Percentiles rank a stretch among this genome's conserved stretches.
Evolutionary conservation across 2,888 invertebrate genomes (phyloP).

Genomic region (Drosophila birchii): DNA sequence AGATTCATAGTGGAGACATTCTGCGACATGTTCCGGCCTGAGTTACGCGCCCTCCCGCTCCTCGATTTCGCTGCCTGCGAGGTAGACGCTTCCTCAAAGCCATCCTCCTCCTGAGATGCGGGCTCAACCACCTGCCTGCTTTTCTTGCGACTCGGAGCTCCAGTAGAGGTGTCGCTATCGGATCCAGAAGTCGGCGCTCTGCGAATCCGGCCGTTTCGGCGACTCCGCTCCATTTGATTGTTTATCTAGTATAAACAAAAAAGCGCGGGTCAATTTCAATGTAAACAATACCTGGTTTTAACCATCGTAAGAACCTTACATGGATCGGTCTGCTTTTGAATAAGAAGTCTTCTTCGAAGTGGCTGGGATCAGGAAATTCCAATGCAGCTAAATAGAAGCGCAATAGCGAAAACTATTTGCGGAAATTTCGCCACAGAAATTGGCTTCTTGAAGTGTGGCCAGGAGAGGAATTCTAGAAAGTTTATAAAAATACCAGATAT

Average conservation of each 20-base stretch:
- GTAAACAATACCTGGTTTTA: not conserved
- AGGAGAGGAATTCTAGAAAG: not conserved
- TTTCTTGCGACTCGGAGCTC: constrained; percentile 7
- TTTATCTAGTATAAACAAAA: constrained; percentile 2
- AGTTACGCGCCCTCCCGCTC: not conserved
- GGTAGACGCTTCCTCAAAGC: not conserved
- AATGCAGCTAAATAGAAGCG: not conserved
- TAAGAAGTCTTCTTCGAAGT: no score
- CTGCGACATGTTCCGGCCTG: not conserved
- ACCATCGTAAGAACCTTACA: not conserved
- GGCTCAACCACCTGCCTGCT: not conserved
- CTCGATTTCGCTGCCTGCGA: not conserved
- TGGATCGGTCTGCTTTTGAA: not conserved
- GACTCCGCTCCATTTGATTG: constrained; percentile 22
- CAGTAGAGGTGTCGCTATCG: constrained; percentile 12
- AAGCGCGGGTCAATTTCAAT: constrained; percentile 24
- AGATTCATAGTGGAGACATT: not conserved
- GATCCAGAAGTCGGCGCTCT: constrained; percentile 14
- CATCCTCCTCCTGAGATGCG: not conserved
- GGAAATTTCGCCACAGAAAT: constrained; percentile 5
- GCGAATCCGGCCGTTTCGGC: constrained; percentile 10
- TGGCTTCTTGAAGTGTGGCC: not conserved
- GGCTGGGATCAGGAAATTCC: not conserved
- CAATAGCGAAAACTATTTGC: not conserved
- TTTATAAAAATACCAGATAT: not conserved